Base-by-base conservation (phyloP, 2,797 vertebrate genomes). In the Coilia nasus region DNA sequence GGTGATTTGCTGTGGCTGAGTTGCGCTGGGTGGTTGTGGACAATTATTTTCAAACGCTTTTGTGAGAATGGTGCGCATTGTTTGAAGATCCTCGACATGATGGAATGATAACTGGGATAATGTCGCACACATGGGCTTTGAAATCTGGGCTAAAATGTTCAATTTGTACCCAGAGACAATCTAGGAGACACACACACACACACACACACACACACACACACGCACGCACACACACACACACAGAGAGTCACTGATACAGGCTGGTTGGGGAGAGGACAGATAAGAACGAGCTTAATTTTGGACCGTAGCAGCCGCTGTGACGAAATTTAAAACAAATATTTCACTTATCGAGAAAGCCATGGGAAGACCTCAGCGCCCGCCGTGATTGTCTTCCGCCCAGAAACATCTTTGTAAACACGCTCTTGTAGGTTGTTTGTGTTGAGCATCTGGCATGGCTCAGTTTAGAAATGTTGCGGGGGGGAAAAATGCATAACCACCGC, bases 61-160 rank as follows among this genome's bases (percentile, higher is more conserved):
- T 64, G 62, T 25, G 23, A 64, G 62, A 64, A 28, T 64, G 62
- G 62, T 75, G 67, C 67, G 67, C 67, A 75, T 75, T 75, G 67
- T 75, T 75, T 75, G 67, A 75, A 75, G 67, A 15, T 15, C 25
- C 67, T 17, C 14, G 14, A 75, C 67, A 75, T 75, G 64, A 71
- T 71, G 67, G 31, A 75, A 35, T 17, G 67, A 75, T 75, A 35
- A 35, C 28, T 15, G 14, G 28, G 67, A 31, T 75, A 75, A 75
- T 75, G 28, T 75, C 31, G 19, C 28, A 75, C 67, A 75, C 67
- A 75, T 75, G 67, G 67, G 67, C 67, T 71, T 75, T 35, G 31
- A 75, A 75, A 75, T 35, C 5, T 28, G 17, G 67, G 67, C 67
- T 75, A 75, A 75, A 41, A 41, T 19, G 67, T 5, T 35, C 14